phyloP scores from a whole-genome alignment of 2,113 vertebrate species.

The Chunga burmeisteri region DNA sequence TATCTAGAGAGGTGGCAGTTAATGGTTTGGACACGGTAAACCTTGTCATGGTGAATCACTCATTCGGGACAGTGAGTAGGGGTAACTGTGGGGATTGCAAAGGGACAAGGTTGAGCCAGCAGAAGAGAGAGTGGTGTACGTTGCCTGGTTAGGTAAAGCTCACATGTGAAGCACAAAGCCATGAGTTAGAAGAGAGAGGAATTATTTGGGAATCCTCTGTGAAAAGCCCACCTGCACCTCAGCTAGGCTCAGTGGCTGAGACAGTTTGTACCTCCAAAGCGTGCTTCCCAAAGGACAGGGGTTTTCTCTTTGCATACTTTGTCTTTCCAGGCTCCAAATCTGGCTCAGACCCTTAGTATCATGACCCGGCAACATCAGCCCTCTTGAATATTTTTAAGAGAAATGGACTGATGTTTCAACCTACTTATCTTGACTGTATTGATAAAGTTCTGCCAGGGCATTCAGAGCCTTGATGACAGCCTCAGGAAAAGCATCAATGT shows the following conservation, averaged over 20 bases:
- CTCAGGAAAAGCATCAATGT: neutral
- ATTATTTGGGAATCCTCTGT: neutral
- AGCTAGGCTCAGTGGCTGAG: neutral
- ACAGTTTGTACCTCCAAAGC: neutral
- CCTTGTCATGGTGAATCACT: neutral
- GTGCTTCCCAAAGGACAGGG: neutral
- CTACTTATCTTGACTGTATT: fast-evolving
- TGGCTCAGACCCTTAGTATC: neutral
- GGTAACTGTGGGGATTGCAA: neutral
- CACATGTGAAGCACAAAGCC: neutral
- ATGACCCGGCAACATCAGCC: neutral
- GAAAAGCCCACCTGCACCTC: neutral
- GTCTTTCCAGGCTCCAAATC: neutral
- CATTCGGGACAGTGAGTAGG: neutral
- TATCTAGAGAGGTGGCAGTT: neutral
- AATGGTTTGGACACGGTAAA: neutral
- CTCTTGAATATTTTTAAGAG: neutral
- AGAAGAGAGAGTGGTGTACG: neutral
- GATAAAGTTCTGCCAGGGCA: neutral
- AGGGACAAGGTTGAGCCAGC: neutral
- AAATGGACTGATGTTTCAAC: neutral
- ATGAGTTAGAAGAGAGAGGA: neutral
- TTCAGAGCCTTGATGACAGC: neutral
- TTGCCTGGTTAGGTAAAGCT: neutral
- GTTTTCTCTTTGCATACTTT: neutral